A percentile compares a stretch with the other conserved stretches of the same genome.
Conservation (phyloP, 2,113 vertebrate genomes). For the Onychostruthus taczanowskii region DNA sequence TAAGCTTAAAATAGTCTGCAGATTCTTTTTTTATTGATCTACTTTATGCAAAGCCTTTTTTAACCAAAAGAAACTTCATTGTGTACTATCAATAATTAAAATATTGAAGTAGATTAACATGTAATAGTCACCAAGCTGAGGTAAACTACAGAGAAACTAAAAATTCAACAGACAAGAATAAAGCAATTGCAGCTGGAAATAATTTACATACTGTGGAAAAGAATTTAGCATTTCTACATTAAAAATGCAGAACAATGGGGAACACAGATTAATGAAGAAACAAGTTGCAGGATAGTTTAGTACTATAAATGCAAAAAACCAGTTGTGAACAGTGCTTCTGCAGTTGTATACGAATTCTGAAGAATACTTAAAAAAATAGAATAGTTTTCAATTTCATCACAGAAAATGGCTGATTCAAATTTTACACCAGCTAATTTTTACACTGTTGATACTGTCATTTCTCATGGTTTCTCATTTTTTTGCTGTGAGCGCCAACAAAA, state of each 20-base stretch:
- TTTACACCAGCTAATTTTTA: not conserved
- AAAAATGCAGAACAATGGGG: not conserved
- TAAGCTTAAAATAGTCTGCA: constrained; percentile 84
- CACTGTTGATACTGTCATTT: not conserved
- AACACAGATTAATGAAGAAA: not conserved
- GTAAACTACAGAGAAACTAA: not conserved
- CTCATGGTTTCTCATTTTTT: not conserved
- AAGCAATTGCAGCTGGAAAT: not conserved
- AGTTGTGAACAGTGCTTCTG: not conserved
- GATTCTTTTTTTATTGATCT: constrained; percentile 70
- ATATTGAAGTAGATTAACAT: not conserved
- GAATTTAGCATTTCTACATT: not conserved
- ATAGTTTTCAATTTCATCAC: not conserved
- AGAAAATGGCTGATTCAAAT: not conserved
- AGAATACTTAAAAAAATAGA: not conserved
- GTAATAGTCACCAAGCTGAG: constrained; percentile 5
- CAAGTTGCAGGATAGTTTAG: not conserved
- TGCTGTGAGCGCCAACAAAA: not conserved
- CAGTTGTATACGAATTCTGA: not conserved
- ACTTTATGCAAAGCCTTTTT: constrained; percentile 23
- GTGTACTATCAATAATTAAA: constrained; percentile 54
- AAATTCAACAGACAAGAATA: not conserved
- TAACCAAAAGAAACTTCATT: constrained; percentile 43
- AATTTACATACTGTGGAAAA: not conserved
- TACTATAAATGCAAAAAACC: not conserved